Conservation (phyloP, 2,888 invertebrate species). For the Portevinia maculata region DNA sequence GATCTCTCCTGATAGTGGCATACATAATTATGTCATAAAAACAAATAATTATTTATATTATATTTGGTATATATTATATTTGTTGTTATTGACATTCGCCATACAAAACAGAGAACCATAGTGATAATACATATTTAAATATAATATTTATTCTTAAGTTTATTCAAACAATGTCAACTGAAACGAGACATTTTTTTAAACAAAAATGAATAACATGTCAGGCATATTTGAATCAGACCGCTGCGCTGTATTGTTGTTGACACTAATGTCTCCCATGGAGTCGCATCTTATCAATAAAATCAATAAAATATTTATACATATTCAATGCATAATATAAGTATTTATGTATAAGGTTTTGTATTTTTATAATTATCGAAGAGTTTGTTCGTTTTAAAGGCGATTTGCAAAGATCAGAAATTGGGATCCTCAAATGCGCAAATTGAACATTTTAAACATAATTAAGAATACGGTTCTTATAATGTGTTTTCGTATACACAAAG, state of each 20-base stretch:
- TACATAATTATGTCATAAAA: constrained; percentile 27
- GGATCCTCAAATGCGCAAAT: too few species aligned
- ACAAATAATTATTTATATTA: constrained; percentile 23
- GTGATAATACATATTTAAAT: constrained; percentile 34
- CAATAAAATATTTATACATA: not conserved
- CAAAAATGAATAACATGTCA: constrained; percentile 18
- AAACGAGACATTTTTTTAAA: not conserved
- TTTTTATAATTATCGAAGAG: constrained; percentile 65
- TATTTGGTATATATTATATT: not conserved
- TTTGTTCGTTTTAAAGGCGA: constrained; percentile 19
- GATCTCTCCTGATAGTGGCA: constrained; percentile 52
- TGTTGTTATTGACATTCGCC: constrained; percentile 10
- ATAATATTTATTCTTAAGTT: constrained; percentile 8
- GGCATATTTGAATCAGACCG: constrained; percentile 13
- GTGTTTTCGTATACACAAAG: too few species aligned
- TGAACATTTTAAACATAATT: too few species aligned
- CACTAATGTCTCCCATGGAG: constrained; percentile 71
- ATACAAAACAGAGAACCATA: constrained; percentile 26
- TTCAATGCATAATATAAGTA: constrained; percentile 32
- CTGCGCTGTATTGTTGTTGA: constrained; percentile 30
- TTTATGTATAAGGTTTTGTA: constrained; percentile 56
- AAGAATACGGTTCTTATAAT: too few species aligned
- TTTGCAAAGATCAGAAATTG: too few species aligned
- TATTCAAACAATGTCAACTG: not conserved
- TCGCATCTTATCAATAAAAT: too few species aligned